These are phyloP conservation scores for Cyphomyrus plagiostoma DNA, from an alignment of 2,113 vertebrate genomes.

Conservation along the genomic window DNA sequence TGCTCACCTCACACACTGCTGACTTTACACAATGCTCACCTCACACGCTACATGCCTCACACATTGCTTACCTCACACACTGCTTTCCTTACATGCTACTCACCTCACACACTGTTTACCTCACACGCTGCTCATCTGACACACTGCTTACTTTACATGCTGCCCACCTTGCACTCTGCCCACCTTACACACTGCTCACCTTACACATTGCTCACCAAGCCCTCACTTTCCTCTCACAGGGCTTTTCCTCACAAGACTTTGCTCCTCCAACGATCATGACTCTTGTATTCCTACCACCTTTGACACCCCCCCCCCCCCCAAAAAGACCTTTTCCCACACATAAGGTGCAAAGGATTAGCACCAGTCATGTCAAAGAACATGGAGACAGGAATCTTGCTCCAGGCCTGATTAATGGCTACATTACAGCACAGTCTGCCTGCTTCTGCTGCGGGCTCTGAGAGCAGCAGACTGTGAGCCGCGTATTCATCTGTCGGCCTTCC, in stretches of 20 bases:
- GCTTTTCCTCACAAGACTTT: neutral
- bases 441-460: neutral
- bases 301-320: neutral
- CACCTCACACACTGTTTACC: neutral
- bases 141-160: neutral
- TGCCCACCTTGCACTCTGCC: too few relatives aligned
- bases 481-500: neutral
- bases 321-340: neutral
- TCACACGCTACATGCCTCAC: neutral
- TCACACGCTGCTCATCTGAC: neutral
- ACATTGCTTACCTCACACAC: neutral
- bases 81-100: neutral
- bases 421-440: neutral
- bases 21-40: neutral
- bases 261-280: neutral
- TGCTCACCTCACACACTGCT: neutral
- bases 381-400: neutral
- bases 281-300: neutral
- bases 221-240: neutral
- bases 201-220: neutral
- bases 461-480: neutral
- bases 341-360: neutral
- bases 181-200: too few relatives aligned
- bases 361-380: neutral
- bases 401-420: conserved; percentile 12